Base-by-base conservation (phyloP, 2,797 vertebrate species). In the Galagoides demidoff region DNA sequence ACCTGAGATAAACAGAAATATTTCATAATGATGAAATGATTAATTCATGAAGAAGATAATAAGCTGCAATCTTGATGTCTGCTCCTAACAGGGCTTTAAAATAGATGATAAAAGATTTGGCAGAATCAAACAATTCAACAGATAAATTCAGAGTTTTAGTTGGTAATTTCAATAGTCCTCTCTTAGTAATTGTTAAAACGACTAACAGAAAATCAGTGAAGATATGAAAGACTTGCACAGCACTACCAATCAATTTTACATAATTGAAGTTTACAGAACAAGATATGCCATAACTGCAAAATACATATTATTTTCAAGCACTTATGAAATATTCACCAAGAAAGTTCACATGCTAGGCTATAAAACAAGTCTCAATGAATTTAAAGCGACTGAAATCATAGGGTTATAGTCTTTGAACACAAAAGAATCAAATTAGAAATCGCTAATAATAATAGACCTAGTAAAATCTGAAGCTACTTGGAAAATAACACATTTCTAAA, bases 301-400 rank as follows among this genome's bases (percentile, higher is more conserved):
- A 73, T 66, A 79, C 2, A 85, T 23, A 71, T 19, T 66, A 90
- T 87, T 87, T 90, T 83, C 39, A 91, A 66, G 49, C 31, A 49
- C 23, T 31, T 27, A 55, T 49, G 19, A 91, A 71, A 84, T 70
- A 52, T 23, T 77, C 43, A 59, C 31, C 64, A 81, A 88, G 70
- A 73, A 88, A 90, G 43, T 57, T 17, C 52, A 79, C 20, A 66
- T 71, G 7, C 7, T 78, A 34, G 34, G n/a, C 2, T 61, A 91
- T 79, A 71, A 93, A 85, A 93, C 29, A 61, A 93, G 29, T 91
- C 45, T 86, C 31, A 91, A 31, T 82, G 74, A 85, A 49, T 79
- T 64, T 49, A 66, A 73, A 94, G 86, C 66, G n/a, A 94, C 11
- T 89, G 39, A 95, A 82, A 83, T 81, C 31, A 73, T 19, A 91